Conservation (phyloP, 2,797 vertebrate species). For the Rhynchonycteris naso region DNA sequence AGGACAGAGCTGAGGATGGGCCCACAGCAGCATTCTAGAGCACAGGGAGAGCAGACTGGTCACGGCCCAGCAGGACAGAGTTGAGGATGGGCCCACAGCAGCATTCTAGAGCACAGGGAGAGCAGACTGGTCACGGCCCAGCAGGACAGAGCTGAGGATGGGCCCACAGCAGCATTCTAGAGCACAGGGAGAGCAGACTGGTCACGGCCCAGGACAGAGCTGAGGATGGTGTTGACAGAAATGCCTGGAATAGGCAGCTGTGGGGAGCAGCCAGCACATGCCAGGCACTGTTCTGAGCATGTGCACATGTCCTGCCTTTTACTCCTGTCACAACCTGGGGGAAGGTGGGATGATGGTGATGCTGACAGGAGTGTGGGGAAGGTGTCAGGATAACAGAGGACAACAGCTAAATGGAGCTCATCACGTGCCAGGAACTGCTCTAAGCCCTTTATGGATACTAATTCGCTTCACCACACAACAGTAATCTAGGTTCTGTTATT, state of each 20-base stretch:
- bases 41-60: too few relatives aligned
- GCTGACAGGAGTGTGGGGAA: not conserved
- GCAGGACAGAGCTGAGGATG: constrained; percentile 58
- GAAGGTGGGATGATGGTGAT: rapidly evolving
- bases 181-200: not conserved
- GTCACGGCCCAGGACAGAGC: not conserved
- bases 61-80: too few relatives aligned
- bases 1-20: too few relatives aligned
- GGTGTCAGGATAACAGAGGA: not conserved
- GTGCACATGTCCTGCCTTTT: rapidly evolving
- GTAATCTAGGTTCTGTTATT: rapidly evolving
- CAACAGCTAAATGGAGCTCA: too few relatives aligned
- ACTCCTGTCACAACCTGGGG: not conserved
- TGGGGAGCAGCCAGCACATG: rapidly evolving
- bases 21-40: too few relatives aligned
- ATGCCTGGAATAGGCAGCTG: rapidly evolving
- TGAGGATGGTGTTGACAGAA: rapidly evolving
- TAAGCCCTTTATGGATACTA: rapidly evolving
- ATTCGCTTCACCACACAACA: not conserved
- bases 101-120: constrained; percentile 83
- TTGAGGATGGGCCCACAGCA: constrained; percentile 57
- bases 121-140: too few relatives aligned
- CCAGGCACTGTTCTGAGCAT: not conserved
- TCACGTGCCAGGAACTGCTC: rapidly evolving
- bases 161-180: constrained; percentile 94